Evolutionary conservation across 2,797 vertebrate species (phyloP).

Genomic region (Sebastes dallii): DNA sequence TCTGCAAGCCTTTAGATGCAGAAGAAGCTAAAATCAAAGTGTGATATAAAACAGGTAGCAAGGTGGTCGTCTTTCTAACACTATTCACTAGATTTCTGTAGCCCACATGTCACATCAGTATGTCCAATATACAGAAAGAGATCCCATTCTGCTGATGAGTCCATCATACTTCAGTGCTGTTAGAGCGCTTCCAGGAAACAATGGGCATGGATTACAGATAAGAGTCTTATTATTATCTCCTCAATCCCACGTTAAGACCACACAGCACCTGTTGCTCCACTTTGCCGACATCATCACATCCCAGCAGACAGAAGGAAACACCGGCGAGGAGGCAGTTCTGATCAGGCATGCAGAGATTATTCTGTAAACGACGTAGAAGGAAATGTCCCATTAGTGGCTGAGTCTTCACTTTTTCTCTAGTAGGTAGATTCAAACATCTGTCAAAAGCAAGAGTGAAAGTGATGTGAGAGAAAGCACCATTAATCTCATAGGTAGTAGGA

Average conservation of each 20-base stretch:
- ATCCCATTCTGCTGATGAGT: conserved; percentile 32
- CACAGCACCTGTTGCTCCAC: conserved; percentile 66
- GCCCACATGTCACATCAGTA: background rate
- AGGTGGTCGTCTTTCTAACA: background rate
- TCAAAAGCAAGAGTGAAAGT: conserved; percentile 3
- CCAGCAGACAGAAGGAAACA: conserved; percentile 8
- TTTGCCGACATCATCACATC: conserved; percentile 66
- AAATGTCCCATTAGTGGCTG: conserved; percentile 26
- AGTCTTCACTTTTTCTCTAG: background rate
- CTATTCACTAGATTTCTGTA: background rate
- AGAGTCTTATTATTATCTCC: conserved; percentile 75
- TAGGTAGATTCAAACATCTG: background rate
- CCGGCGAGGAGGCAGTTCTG: background rate
- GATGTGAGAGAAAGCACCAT: conserved; percentile 1
- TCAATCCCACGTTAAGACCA: conserved; percentile 65
- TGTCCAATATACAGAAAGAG: conserved; percentile 1
- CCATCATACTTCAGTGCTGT: conserved; percentile 23
- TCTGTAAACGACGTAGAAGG: conserved; percentile 81
- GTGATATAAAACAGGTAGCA: background rate
- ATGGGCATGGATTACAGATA: conserved; percentile 71
- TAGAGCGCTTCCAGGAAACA: conserved; percentile 45
- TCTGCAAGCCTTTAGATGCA: background rate
- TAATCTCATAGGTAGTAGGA: background rate
- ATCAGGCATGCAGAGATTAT: conserved; percentile 20
- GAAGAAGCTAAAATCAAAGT: background rate